Evolutionary conservation across 2,113 vertebrate species (phyloP).

Genomic region (Strix aluco): DNA sequence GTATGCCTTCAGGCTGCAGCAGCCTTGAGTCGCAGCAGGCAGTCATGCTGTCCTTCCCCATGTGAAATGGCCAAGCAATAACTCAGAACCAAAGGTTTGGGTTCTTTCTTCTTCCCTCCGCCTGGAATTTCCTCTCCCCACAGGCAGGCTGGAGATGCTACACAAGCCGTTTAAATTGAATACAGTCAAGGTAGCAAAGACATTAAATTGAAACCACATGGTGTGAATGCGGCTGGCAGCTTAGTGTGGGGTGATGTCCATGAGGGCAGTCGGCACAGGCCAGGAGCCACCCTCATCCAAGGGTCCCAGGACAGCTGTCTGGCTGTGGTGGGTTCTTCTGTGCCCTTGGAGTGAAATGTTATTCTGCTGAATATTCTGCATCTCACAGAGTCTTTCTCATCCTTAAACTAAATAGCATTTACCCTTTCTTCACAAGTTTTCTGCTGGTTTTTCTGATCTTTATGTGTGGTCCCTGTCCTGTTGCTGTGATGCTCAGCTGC

Average conservation of each 20-base stretch:
- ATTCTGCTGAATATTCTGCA: neutral
- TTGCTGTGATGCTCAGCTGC: neutral
- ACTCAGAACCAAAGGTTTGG: neutral
- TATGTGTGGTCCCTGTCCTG: neutral
- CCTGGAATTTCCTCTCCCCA: neutral
- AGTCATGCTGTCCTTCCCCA: neutral
- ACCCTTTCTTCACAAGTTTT: neutral
- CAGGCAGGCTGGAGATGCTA: neutral
- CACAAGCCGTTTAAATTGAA: neutral
- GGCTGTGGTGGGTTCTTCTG: neutral
- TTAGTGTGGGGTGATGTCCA: neutral
- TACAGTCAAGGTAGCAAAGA: neutral
- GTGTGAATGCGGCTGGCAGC: neutral
- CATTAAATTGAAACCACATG: rapidly evolving
- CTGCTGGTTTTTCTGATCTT: neutral
- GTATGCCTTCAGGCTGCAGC: rapidly evolving
- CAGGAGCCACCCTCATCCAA: neutral
- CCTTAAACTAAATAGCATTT: neutral
- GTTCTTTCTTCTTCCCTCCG: neutral
- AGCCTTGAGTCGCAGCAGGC: rapidly evolving
- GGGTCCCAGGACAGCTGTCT: rapidly evolving
- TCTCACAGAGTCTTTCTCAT: neutral
- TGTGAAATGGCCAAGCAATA: neutral
- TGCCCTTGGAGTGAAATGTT: neutral
- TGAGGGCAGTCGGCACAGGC: neutral